Evolutionary conservation across 2,797 vertebrate species (phyloP).

Genomic region (Ceyx erithaca): DNA sequence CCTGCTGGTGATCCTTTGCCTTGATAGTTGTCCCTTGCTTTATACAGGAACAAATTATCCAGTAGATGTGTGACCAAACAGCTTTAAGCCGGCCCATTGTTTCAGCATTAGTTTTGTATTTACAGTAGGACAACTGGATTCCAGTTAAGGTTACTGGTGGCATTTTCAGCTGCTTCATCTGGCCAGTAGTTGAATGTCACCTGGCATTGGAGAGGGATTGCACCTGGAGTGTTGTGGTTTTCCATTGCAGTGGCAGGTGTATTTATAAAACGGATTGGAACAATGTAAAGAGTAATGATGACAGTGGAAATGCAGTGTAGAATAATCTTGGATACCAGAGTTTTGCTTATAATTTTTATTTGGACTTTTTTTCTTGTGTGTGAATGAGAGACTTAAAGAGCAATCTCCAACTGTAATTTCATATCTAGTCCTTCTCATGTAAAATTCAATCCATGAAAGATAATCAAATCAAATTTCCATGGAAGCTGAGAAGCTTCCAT

Average conservation of each 20-base stretch:
- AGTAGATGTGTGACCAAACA: not conserved
- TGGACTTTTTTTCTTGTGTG: not conserved
- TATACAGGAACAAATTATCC: not conserved
- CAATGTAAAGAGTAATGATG: not conserved
- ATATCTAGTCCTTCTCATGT: not conserved
- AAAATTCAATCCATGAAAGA: not conserved
- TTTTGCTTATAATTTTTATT: not conserved
- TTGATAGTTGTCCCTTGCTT: not conserved
- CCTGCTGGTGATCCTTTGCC: not conserved
- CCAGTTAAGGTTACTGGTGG: not conserved
- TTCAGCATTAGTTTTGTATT: not conserved
- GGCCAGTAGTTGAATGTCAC: not conserved
- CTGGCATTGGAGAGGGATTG: not conserved
- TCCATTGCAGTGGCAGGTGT: not conserved
- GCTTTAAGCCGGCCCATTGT: not conserved
- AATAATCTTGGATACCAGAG: not conserved
- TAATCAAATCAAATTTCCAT: not conserved
- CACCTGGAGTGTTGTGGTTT: not conserved
- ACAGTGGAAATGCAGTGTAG: not conserved
- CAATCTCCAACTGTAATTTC: not conserved
- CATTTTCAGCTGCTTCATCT: not conserved
- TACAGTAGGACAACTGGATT: not conserved
- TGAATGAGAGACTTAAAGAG: not conserved
- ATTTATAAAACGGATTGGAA: not conserved
- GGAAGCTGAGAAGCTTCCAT: not conserved